These are phyloP conservation scores for Mixornis gularis DNA, from an alignment of 2,113 vertebrate species.

Conservation along the genomic window DNA sequence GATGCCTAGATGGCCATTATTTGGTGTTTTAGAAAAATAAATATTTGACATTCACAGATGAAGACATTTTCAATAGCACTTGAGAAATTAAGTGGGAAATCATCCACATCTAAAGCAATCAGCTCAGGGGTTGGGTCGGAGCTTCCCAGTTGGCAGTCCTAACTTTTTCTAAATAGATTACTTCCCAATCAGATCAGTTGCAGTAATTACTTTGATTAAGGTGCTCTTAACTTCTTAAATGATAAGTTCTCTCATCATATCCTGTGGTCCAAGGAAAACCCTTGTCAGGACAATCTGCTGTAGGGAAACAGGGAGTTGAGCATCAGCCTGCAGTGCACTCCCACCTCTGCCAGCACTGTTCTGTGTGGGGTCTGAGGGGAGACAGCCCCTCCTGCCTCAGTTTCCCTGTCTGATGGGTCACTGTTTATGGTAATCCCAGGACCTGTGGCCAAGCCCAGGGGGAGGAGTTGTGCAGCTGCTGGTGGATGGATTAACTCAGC, in stretches of 20 bases:
- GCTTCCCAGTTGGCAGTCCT: neutral
- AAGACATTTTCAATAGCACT: slow-evolving; percentile 26
- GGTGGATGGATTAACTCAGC: neutral
- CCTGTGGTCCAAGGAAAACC: neutral
- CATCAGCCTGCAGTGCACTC: neutral
- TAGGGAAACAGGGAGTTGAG: neutral
- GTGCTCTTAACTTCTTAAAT: neutral
- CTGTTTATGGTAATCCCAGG: fast-evolving
- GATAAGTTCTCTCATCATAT: neutral
- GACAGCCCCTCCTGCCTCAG: neutral
- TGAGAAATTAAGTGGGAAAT: slow-evolving; percentile 12
- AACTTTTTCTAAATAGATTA: slow-evolving; percentile 16
- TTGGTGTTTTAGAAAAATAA: slow-evolving; percentile 10
- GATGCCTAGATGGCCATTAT: neutral
- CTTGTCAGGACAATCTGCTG: neutral
- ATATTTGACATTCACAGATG: slow-evolving; percentile 12
- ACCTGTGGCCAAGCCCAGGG: neutral
- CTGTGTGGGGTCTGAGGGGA: neutral
- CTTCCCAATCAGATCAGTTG: slow-evolving; percentile 23
- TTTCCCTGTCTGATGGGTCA: neutral
- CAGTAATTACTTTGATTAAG: slow-evolving; percentile 10
- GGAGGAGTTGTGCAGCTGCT: neutral
- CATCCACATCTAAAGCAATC: neutral
- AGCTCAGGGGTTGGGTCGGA: neutral
- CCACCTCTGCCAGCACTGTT: neutral